Conservation (phyloP, 2,888 invertebrate species). For the Papilio demoleus region DNA sequence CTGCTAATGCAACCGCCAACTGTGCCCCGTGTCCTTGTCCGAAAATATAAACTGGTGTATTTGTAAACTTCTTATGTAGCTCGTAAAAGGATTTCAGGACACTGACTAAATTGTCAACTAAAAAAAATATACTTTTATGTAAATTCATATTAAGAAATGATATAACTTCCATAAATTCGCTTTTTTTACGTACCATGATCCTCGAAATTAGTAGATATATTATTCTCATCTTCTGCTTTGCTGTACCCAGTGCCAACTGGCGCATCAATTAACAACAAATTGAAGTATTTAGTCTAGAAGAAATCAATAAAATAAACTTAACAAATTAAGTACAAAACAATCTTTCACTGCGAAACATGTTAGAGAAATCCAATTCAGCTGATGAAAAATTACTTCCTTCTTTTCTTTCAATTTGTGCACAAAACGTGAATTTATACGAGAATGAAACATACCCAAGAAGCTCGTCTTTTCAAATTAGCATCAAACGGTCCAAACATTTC, state of each 20-base stretch:
- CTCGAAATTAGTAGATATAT: constrained; percentile 41
- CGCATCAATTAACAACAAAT: constrained; percentile 94
- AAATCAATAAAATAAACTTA: background rate
- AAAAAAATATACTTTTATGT: constrained; percentile 45
- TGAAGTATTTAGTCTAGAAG: constrained; percentile 87
- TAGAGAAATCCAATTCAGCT: too few relatives aligned
- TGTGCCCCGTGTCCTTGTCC: constrained; percentile 96
- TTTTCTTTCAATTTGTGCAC: too few relatives aligned
- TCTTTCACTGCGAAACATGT: too few relatives aligned
- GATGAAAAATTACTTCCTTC: too few relatives aligned
- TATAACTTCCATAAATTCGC: too few relatives aligned
- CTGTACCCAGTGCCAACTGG: constrained; percentile 95
- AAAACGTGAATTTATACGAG: too few relatives aligned
- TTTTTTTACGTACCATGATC: constrained; percentile 36
- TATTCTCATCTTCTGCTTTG: constrained; percentile 67
- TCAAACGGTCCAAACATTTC: constrained; percentile 91
- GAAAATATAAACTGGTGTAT: constrained; percentile 90
- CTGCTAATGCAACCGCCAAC: constrained; percentile 90
- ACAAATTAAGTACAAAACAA: too few relatives aligned
- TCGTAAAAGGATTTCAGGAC: constrained; percentile 87
- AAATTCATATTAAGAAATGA: background rate
- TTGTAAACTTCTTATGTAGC: constrained; percentile 84
- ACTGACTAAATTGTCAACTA: constrained; percentile 87
- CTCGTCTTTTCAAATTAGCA: constrained; percentile 82
- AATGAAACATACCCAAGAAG: constrained; percentile 86